A percentile compares a stretch with the other conserved stretches of the same genome.
These are phyloP conservation scores for Poicephalus gulielmi DNA, from an alignment of 2,113 vertebrate genomes.

Conservation along the genomic window DNA sequence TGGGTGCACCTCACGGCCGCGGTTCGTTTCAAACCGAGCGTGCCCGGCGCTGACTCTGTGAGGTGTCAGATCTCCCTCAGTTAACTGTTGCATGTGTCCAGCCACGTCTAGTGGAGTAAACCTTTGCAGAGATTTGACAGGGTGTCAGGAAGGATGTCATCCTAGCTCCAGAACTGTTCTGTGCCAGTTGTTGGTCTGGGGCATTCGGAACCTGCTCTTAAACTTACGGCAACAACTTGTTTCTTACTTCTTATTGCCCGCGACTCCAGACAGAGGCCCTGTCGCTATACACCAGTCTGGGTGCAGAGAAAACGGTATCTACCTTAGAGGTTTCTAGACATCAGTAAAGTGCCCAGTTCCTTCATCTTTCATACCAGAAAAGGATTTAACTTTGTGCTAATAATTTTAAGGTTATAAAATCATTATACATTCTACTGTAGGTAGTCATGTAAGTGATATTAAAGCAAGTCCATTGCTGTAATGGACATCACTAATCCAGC, in stretches of 20 bases:
- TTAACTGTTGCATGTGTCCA: accelerated
- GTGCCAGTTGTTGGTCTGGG: neutral
- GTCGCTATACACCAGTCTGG: accelerated
- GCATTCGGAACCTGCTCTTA: accelerated
- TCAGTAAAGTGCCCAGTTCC: neutral
- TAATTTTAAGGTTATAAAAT: neutral
- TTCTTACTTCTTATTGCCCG: accelerated
- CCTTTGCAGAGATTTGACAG: neutral
- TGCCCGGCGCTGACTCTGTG: neutral
- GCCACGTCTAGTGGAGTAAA: accelerated
- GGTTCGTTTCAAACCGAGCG: accelerated
- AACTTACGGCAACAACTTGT: accelerated
- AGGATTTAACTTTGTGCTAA: neutral
- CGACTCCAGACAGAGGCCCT: accelerated
- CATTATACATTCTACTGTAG: accelerated
- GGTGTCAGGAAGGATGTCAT: neutral
- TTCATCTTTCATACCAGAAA: neutral
- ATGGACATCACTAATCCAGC: neutral
- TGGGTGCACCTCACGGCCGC: neutral
- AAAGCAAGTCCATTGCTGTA: neutral
- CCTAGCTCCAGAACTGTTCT: neutral
- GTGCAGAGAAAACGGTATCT: accelerated
- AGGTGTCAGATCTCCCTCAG: accelerated
- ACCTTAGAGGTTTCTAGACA: neutral
- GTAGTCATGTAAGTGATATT: accelerated